These are phyloP conservation scores for Flexamia atlantica DNA, from an alignment of 2,888 invertebrate genomes.

Conservation along the genomic window DNA sequence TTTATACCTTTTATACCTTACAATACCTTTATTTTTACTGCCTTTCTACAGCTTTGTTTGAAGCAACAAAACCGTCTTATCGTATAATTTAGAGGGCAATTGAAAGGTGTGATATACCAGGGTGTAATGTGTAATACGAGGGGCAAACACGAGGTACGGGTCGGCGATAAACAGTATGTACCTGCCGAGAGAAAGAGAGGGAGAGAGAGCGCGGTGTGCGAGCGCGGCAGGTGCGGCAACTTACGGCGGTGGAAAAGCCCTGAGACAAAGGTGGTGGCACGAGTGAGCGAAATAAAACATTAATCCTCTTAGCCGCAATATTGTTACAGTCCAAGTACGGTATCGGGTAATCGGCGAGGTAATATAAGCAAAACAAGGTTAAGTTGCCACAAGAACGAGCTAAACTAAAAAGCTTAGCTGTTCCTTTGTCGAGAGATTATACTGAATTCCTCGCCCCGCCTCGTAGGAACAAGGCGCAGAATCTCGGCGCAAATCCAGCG, in stretches of 20 bases:
- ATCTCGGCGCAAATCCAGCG: constrained; percentile 65
- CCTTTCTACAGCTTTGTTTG: no score
- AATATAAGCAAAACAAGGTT: constrained; percentile 62
- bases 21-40: no score
- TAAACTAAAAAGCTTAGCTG: constrained; percentile 64
- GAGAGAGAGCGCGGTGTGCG: background rate
- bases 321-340: constrained; percentile 52
- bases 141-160: constrained; percentile 1
- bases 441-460: constrained; percentile 28
- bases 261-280: constrained; percentile 35
- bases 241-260: constrained; percentile 29
- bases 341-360: constrained; percentile 49
- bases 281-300: constrained; percentile 56
- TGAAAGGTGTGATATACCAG: background rate
- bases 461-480: constrained; percentile 53
- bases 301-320: constrained; percentile 53
- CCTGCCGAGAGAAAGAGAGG: background rate
- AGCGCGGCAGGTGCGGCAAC: constrained; percentile 23
- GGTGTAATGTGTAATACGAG: background rate
- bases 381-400: constrained; percentile 65
- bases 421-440: constrained; percentile 64
- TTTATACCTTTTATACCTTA: no score
- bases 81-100: background rate
- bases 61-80: no score
- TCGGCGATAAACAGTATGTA: background rate